Percentiles rank a stretch among this genome's conserved stretches.
Evolutionary conservation across 2,797 vertebrate species (phyloP).

Genomic region (Lacerta agilis): DNA sequence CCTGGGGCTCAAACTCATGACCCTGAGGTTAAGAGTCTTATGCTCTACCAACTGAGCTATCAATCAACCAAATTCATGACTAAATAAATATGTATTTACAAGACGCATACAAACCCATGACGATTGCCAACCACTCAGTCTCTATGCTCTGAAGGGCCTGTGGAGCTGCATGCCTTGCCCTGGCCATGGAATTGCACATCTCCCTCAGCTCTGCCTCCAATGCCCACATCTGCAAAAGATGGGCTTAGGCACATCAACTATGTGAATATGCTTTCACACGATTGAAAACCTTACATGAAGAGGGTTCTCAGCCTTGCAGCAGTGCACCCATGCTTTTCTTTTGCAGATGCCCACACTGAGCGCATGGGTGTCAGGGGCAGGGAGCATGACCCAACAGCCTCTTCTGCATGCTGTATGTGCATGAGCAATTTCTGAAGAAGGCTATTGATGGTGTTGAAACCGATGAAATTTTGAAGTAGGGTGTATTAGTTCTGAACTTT

Average conservation of each 20-base stretch:
- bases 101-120: too few species aligned
- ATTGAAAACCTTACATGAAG: not conserved
- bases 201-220: not conserved
- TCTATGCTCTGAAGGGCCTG: not conserved
- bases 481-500: conserved; percentile 18
- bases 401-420: not conserved
- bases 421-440: not conserved
- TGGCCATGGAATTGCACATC: too few species aligned
- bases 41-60: too few species aligned
- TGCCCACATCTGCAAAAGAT: not conserved
- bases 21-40: too few species aligned
- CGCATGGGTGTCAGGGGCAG: not conserved
- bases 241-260: not conserved
- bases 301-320: too few species aligned
- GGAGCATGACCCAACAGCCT: not conserved
- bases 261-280: not conserved
- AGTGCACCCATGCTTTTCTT: not conserved
- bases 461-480: not conserved
- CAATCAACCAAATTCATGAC: too few species aligned
- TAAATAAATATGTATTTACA: too few species aligned
- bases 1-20: too few species aligned
- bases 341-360: not conserved
- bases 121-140: too few species aligned
- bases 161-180: not conserved
- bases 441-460: not conserved